Evolutionary conservation across 2,888 invertebrate species (phyloP), one percentile per base, ranked within the genome.

Genomic region (Polia nebulosa): DNA sequence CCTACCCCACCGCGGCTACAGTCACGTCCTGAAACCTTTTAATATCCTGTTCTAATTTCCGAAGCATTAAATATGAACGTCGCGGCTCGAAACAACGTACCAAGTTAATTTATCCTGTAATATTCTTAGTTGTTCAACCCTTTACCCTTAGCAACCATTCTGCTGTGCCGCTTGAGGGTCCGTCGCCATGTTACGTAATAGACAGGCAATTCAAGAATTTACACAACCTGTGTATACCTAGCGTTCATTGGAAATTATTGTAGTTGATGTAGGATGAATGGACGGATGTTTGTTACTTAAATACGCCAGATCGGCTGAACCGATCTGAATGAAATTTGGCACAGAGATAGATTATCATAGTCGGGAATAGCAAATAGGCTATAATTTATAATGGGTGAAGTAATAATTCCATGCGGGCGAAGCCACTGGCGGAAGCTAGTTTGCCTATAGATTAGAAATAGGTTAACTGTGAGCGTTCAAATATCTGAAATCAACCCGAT

Each of bases 11-110:
- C 27, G 25, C 32, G 49, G 29, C 44, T 25, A 53, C 47, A 25
- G 71, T 63, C 36, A 44, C 47, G n/a, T n/a, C 29, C 27, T 41
- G 36, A 63, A 57, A 36, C 57, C 36, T 77, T 77, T 41, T 47
- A 71, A 76, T 76, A 72, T 77, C 72, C 72, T 55, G 72, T 34
- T 47, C 64, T 58, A 57, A 74, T 72, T 74, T 77, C 77, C 72
- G 39, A 53, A 58, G 25, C 53, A 74, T 74, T 58, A 51, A 77
- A 77, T 77, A 74, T 74, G 47, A 29, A 74, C 49, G 34, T 32
- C 17, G 36, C n/a, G 44, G 41, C 53, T 44, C n/a, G n/a, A 49
- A 69, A 71, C 74, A 71, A 44, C 55, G 64, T 77, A 25, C 52
- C 51, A 45, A 74, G 74, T 74, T 41, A 41, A 41, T 75, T 45